Conservation (phyloP, 2,797 vertebrate genomes). For the Pogoniulus pusillus region DNA sequence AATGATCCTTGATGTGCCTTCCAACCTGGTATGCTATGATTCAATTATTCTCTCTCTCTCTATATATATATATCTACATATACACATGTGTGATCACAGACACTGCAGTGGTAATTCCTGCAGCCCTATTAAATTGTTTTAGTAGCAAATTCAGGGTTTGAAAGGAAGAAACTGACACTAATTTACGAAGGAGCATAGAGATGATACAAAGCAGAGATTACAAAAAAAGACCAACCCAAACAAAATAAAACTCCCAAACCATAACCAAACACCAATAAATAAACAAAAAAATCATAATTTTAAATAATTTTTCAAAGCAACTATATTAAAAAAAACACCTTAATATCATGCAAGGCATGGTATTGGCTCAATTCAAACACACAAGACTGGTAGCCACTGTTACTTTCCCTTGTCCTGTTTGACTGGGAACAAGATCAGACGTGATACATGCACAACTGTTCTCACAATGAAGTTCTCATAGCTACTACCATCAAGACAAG, state of each 20-base stretch:
- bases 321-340: background rate
- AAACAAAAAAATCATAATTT: no score
- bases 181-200: background rate
- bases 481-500: background rate
- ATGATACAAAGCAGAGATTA: background rate
- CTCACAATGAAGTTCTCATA: background rate
- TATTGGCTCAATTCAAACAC: background rate
- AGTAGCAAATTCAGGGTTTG: background rate
- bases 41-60: background rate
- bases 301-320: background rate
- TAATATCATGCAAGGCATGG: background rate
- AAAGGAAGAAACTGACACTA: background rate
- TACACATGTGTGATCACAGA: background rate
- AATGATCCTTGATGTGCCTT: background rate
- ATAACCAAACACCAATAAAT: no score
- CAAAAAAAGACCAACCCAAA: background rate
- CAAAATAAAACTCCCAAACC: no score
- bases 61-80: background rate
- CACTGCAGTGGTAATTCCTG: background rate
- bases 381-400: background rate
- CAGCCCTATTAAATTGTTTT: background rate
- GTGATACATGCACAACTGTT: accelerated
- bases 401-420: background rate
- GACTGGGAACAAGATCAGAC: background rate
- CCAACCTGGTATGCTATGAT: background rate